Percentiles rank a stretch among this genome's conserved stretches.
These are phyloP conservation scores for Amphipyra tragopoginis DNA, from an alignment of 2,888 invertebrate genomes.

Conservation along the genomic window DNA sequence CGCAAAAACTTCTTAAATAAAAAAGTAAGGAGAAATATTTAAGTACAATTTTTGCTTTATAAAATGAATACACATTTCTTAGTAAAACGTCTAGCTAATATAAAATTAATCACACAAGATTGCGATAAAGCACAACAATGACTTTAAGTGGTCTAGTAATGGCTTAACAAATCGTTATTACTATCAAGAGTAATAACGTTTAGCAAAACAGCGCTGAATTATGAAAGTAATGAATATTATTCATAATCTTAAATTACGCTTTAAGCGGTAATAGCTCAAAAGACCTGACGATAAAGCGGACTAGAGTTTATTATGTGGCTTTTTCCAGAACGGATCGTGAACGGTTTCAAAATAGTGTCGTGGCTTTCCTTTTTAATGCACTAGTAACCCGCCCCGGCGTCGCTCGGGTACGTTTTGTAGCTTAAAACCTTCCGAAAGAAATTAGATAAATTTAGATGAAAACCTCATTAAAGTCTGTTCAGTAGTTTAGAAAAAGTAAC, in stretches of 20 bases:
- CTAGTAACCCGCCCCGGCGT: no score
- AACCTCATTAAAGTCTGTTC: no score
- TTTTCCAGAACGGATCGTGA: no score
- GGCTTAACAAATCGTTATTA: slow-evolving; percentile 52
- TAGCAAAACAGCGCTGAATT: slow-evolving; percentile 38
- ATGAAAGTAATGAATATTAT: slow-evolving; percentile 44
- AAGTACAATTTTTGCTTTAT: no score
- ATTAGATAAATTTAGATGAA: no score
- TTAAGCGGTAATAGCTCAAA: slow-evolving; percentile 18
- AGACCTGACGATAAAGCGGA: background rate
- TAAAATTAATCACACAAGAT: slow-evolving; percentile 53
- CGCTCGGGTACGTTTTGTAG: no score
- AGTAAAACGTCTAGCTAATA: slow-evolving; percentile 30
- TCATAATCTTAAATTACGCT: slow-evolving; percentile 35
- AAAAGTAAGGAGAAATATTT: no score
- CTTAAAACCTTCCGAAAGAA: no score
- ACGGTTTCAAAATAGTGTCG: no score
- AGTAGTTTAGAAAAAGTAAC: no score
- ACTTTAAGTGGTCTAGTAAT: slow-evolving; percentile 44
- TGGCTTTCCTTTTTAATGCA: no score
- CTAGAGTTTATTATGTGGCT: background rate
- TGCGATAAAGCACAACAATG: slow-evolving; percentile 54
- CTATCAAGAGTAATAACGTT: slow-evolving; percentile 39
- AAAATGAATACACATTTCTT: slow-evolving; percentile 37
- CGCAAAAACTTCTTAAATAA: no score